Conservation (phyloP, 35 echinoderm and acorn worm genomes). For the Lytechinus pictus region DNA sequence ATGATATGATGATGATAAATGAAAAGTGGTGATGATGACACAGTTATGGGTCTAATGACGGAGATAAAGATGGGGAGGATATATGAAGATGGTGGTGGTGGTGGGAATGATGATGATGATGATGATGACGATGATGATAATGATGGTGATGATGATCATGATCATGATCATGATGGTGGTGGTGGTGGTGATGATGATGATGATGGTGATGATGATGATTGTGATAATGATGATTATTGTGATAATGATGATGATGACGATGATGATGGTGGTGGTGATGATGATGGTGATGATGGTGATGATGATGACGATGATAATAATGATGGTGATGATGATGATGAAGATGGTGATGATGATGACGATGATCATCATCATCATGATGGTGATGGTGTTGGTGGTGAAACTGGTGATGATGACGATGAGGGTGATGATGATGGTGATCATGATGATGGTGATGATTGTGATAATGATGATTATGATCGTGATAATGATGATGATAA, state of each 20-base stretch:
- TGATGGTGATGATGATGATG: not conserved
- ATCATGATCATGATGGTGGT: not conserved
- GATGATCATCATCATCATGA: not conserved
- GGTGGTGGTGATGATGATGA: too few relatives aligned
- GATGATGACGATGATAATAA: not conserved
- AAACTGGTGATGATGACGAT: too few relatives aligned
- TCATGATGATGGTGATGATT: not conserved
- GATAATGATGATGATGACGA: not conserved
- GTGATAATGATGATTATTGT: not conserved
- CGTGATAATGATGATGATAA: not conserved
- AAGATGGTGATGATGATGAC: not conserved
- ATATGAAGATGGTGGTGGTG: too few relatives aligned
- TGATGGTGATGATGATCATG: not conserved
- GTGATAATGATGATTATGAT: too few relatives aligned
- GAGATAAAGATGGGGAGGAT: too few relatives aligned
- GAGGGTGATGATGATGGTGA: not conserved
- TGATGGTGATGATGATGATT: not conserved
- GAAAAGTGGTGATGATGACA: not conserved
- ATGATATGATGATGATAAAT: too few relatives aligned
- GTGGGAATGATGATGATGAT: too few relatives aligned
- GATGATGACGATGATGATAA: too few relatives aligned
- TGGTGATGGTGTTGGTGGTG: too few relatives aligned
- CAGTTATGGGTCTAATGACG: too few relatives aligned
- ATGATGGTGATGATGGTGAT: not conserved
- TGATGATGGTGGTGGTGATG: not conserved